Conservation (phyloP, 2,113 vertebrate species). For the Phalacrocorax carbo region DNA sequence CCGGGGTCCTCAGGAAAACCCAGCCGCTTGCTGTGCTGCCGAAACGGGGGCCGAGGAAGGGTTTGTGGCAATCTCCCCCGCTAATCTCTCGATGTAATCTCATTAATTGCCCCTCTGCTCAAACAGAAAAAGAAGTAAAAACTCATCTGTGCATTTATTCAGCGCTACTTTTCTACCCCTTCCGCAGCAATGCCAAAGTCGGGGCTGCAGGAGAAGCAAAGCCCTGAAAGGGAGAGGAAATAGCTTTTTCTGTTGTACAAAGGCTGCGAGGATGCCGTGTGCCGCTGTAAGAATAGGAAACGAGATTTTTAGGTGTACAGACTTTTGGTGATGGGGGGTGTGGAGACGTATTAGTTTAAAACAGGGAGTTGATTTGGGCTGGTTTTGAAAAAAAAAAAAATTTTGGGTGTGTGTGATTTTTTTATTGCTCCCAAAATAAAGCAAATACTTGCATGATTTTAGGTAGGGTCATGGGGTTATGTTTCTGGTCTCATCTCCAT, state of each 20-base stretch:
- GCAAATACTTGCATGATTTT: neutral
- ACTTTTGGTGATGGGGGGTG: neutral
- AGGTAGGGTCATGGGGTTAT: neutral
- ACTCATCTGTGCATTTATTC: neutral
- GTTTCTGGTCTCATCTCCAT: neutral
- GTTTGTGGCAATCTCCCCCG: neutral
- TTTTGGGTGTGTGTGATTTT: neutral
- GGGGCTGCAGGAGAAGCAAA: neutral
- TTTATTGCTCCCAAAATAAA: neutral
- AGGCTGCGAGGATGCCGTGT: neutral
- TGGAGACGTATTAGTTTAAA: neutral
- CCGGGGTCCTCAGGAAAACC: neutral
- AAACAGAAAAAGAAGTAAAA: slow-evolving; percentile 43
- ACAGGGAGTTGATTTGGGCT: neutral
- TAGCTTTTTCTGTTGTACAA: neutral
- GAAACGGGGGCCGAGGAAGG: neutral
- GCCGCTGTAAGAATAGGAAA: neutral
- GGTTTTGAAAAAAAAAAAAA: neutral
- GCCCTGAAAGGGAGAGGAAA: slow-evolving; percentile 25
- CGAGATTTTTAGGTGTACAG: neutral
- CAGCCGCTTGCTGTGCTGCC: neutral
- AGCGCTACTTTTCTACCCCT: neutral
- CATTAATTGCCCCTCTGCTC: slow-evolving; percentile 45
- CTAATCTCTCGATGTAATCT: slow-evolving; percentile 30
- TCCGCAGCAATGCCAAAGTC: neutral